Base-by-base conservation (phyloP, 64 coral and sea anemone genomes). In the Catalaphyllia jardinei region DNA sequence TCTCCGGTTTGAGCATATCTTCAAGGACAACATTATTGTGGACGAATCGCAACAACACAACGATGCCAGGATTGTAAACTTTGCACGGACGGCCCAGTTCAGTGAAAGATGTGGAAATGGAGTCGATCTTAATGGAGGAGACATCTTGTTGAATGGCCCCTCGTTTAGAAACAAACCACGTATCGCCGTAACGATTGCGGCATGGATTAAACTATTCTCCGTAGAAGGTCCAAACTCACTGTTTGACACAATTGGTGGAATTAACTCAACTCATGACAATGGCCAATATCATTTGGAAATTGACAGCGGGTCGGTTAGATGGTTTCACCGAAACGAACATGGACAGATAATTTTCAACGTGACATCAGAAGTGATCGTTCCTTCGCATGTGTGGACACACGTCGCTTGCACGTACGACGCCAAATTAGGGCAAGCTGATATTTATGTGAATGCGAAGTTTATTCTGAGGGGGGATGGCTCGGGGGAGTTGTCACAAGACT, bases 381-480 rank as follows among this genome's bases (percentile, higher is more conserved):
- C 67, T 55, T 52, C 90, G 0, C 77, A 88, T 62, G 63, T 90
- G 31, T 99, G 97, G 97, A 99, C 94, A 73, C 97, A 99, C 57
- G 67, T 99, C 6, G 91, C 97, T 0, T 92, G 91, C 27, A 93
- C 94, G 0, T 99, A 99, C 61, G 94, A 93, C 20, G 87, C 93
- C 8, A 73, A 77, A 27, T 67, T 86, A 73, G 86, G 89, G 15
- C 93, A 93, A 24, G 91, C 93, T 15, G 90, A 95, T 30, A 92
- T 95, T 11, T 99, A 87, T 86, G 94, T 99, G 27, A 99, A 99
- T 71, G 97, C 93, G 20, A 99, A 99, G 50, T 95, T 95, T 93
- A 82, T 95, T 52, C 79, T 93, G 84, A 90, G 88, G 59, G 91
- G 88, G 59, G 94, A 94, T 62, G 96, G 96, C 14, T 63, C 82